phyloP scores from a whole-genome alignment of 2,888 invertebrate species.

The Lumbricus terrestris region DNA sequence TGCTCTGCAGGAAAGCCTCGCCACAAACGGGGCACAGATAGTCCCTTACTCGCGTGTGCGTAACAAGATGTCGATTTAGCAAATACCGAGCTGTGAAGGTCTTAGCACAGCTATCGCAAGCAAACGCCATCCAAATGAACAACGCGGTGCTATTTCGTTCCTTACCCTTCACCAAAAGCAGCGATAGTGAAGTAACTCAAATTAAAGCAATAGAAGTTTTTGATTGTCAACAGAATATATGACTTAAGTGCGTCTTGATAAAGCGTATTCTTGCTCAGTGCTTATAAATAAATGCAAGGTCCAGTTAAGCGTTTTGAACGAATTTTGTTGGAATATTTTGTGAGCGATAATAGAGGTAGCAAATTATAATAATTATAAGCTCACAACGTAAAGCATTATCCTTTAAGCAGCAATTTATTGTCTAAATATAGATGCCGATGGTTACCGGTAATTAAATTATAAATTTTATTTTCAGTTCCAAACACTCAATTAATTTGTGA shows the following conservation, averaged over 20 bases:
- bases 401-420: not conserved
- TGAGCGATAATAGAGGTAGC: not conserved
- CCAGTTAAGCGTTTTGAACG: not conserved
- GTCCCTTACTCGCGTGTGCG: not conserved
- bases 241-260: not conserved
- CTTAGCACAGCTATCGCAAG: not conserved
- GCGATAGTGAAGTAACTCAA: not conserved
- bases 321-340: not conserved
- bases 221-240: not conserved
- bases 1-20: slow-evolving; percentile 4
- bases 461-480: too few species aligned
- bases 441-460: too few species aligned
- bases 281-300: too few species aligned
- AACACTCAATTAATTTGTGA: not conserved
- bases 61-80: not conserved
- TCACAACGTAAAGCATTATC: not conserved
- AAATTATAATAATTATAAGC: too few species aligned
- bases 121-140: not conserved
- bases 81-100: not conserved
- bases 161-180: not conserved
- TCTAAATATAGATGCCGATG: too few species aligned
- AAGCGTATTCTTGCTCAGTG: too few species aligned
- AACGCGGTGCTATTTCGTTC: not conserved
- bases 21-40: not conserved
- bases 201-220: not conserved